Percentiles rank a stretch among this genome's conserved stretches.
Conservation (phyloP, 2,113 vertebrate genomes). For the Mohoua ochrocephala region DNA sequence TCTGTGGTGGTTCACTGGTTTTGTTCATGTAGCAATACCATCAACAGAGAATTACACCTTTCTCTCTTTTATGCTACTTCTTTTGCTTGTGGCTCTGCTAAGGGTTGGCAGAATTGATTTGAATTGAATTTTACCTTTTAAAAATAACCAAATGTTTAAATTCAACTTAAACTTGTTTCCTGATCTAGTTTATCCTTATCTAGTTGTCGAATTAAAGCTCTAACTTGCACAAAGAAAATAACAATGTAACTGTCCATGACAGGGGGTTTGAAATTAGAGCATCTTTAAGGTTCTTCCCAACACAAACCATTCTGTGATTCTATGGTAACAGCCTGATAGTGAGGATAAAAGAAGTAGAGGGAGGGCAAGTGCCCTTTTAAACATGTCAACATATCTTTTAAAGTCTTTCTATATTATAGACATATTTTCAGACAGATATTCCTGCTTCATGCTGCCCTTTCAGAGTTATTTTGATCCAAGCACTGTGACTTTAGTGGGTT, state of each 20-base stretch:
- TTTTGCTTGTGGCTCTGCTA: neutral
- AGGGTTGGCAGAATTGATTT: neutral
- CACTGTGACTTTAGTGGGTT: neutral
- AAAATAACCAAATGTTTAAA: neutral
- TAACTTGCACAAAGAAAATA: neutral
- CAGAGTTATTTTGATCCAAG: neutral
- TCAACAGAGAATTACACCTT: neutral
- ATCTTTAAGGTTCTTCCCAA: neutral
- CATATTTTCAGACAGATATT: neutral
- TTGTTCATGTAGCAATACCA: neutral
- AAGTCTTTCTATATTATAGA: neutral
- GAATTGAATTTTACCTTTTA: neutral
- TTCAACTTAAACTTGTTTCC: neutral
- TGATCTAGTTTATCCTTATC: neutral
- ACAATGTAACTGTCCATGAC: neutral
- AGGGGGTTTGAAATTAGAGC: neutral
- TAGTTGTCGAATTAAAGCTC: neutral
- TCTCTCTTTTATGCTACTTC: neutral
- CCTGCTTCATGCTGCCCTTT: neutral
- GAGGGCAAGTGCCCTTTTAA: neutral
- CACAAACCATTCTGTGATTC: neutral
- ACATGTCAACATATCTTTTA: neutral
- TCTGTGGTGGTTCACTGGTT: neutral
- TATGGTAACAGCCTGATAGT: neutral
- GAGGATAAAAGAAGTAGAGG: neutral